Evolutionary conservation across 1,140 invertebrate species (phyloP).

Genomic region (Oreohelix idahoensis): DNA sequence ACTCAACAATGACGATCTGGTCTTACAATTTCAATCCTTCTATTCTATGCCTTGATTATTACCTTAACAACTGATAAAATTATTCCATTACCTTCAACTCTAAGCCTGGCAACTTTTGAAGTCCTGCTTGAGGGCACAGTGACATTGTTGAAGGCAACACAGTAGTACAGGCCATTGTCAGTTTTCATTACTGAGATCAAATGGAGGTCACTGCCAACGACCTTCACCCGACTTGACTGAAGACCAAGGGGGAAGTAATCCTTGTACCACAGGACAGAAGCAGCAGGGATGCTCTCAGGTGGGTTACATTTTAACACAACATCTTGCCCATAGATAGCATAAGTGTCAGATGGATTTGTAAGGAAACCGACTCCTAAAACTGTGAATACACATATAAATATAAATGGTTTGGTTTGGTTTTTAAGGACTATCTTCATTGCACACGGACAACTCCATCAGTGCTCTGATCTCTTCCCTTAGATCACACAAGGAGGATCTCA

Average conservation of each 20-base stretch:
- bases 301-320: constrained; percentile 56
- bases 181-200: constrained; percentile 56
- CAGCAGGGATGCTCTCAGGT: constrained; percentile 60
- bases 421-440: too few relatives aligned
- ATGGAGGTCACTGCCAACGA: constrained; percentile 54
- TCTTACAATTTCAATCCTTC: too few relatives aligned
- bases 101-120: constrained; percentile 52
- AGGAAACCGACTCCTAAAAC: constrained; percentile 47
- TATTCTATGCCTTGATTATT: too few relatives aligned
- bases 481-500: too few relatives aligned
- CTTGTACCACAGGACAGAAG: constrained; percentile 66
- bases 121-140: constrained; percentile 57
- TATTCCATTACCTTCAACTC: constrained; percentile 56
- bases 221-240: constrained; percentile 18
- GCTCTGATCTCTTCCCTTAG: too few relatives aligned
- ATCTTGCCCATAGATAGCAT: constrained; percentile 52
- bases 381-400: background rate
- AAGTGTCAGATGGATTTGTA: constrained; percentile 49
- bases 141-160: constrained; percentile 60
- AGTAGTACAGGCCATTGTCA: constrained; percentile 64
- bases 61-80: background rate
- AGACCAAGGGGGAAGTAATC: constrained; percentile 52
- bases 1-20: too few relatives aligned
- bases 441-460: too few relatives aligned
- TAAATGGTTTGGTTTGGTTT: too few relatives aligned